phyloP scores from a whole-genome alignment of 2,888 invertebrate species.

The Drosophila sordidula region DNA sequence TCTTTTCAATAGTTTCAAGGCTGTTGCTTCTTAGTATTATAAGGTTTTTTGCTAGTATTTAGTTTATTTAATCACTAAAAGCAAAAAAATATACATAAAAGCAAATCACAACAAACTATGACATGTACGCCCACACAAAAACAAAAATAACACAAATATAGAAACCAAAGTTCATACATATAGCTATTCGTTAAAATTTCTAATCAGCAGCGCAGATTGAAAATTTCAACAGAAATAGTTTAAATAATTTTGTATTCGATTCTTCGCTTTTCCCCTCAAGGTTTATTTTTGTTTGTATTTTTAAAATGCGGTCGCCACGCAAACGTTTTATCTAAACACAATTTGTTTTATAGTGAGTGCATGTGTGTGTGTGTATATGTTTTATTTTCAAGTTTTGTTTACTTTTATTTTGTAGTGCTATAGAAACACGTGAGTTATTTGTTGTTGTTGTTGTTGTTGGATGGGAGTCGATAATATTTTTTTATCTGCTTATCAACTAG shows the following conservation, averaged over 20 bases:
- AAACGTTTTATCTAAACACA: conserved; percentile 28
- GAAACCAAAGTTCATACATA: neutral
- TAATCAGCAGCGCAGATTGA: neutral
- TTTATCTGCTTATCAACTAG: conserved; percentile 7
- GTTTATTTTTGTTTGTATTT: conserved; percentile 44
- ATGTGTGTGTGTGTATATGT: conserved; percentile 10
- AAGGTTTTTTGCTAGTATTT: neutral
- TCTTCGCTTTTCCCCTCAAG: neutral
- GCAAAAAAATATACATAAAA: neutral
- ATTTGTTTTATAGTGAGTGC: neutral
- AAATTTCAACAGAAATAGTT: conserved; percentile 32
- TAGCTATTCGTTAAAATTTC: neutral
- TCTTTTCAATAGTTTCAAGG: no score
- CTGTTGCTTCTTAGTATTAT: neutral
- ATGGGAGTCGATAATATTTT: conserved; percentile 1
- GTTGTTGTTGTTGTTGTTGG: neutral
- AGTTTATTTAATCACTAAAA: neutral
- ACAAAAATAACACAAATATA: neutral
- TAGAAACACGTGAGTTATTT: conserved; percentile 46
- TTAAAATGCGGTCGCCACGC: conserved; percentile 28
- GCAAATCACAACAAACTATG: neutral
- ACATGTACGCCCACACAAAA: neutral
- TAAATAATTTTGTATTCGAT: conserved; percentile 11
- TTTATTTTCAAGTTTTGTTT: conserved; percentile 41
- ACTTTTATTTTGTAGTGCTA: conserved; percentile 39